These are phyloP conservation scores for Antennarius striatus DNA, from an alignment of 2,113 vertebrate species.

Conservation along the genomic window DNA sequence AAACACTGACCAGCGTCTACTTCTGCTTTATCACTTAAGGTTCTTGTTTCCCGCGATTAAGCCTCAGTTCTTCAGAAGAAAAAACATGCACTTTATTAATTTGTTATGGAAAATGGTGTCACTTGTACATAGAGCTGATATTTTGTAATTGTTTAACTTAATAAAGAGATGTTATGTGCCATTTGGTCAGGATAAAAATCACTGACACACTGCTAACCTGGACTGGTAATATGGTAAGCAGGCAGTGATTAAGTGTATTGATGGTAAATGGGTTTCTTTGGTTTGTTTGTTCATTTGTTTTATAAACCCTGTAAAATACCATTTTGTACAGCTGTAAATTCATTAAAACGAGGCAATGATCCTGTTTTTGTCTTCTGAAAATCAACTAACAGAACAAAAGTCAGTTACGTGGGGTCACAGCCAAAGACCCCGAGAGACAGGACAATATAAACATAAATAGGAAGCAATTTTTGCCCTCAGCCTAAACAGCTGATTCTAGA, in stretches of 20 bases:
- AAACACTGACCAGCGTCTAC: not conserved
- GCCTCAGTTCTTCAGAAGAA: conserved; percentile 17
- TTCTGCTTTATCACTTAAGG: conserved; percentile 23
- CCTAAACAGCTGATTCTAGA: too few relatives aligned
- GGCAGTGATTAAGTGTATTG: not conserved
- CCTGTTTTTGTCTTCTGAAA: not conserved
- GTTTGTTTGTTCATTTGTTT: conserved; percentile 38
- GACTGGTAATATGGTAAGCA: not conserved
- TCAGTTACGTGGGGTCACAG: too few relatives aligned
- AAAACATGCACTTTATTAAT: conserved; percentile 63
- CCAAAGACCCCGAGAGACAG: too few relatives aligned
- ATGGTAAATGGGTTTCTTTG: not conserved
- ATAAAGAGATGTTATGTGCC: conserved; percentile 44
- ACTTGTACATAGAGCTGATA: conserved; percentile 35
- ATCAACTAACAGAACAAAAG: too few relatives aligned
- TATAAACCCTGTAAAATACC: conserved; percentile 65
- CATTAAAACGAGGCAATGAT: conserved; percentile 62
- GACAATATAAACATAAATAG: too few relatives aligned
- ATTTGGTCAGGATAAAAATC: not conserved
- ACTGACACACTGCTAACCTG: not conserved
- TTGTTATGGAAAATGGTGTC: conserved; percentile 34
- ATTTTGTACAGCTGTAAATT: conserved; percentile 80
- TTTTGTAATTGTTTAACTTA: conserved; percentile 54
- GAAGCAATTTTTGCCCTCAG: too few relatives aligned
- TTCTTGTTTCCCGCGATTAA: conserved; percentile 6